Base-by-base conservation (phyloP, 2,888 invertebrate species). In the Coecobrya sp. region DNA sequence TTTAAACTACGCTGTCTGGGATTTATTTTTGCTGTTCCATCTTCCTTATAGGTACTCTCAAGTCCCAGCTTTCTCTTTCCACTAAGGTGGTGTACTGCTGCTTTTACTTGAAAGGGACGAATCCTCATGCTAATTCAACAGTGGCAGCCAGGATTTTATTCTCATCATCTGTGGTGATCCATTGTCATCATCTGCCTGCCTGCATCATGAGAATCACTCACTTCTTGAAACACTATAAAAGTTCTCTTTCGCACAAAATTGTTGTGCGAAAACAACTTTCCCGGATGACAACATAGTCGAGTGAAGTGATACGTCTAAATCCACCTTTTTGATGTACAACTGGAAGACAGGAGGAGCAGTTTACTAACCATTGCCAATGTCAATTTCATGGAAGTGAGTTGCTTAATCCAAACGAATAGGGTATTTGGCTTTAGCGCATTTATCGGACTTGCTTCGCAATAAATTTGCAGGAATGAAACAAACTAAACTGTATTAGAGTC, bases 271-370 rank as follows among this genome's bases (percentile, higher is more conserved):
- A 70, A 22, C 1, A 19, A 25, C 25, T 76, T 45, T 76, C 22
- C 8, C 49, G 1, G 45, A 76, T 16, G n/a, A 36, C 27, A 65
- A n/a, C n/a, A n/a, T 1, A 3, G 1, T 30, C 0, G 11, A 68
- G 8, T 30, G 1, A 36, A 52, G 27, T 3, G 36, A 82, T 36
- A 42, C 27, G 42, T 62, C 22, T 68, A 49, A 16, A 86, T 86
- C 88, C 88, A 68, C 81, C 88, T 59, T 81, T 88, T 81, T 65
- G 42, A 81, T 88, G 81, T 88, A 81, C 81, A 65, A 30, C 45
- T 5, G 27, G 10, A 55, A 36, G 55, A 36, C 10, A 65, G n/a
- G 49, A 27, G 25, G 76, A 70, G 25, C 25, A 84, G 89, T 52
- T 55, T 36, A 7, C 7, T 59, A 79, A 59, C 25, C 86, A 52